A percentile compares a stretch with the other conserved stretches of the same genome.
phyloP scores from a whole-genome alignment of 2,888 invertebrate species.

The Fragum whitleyi region DNA sequence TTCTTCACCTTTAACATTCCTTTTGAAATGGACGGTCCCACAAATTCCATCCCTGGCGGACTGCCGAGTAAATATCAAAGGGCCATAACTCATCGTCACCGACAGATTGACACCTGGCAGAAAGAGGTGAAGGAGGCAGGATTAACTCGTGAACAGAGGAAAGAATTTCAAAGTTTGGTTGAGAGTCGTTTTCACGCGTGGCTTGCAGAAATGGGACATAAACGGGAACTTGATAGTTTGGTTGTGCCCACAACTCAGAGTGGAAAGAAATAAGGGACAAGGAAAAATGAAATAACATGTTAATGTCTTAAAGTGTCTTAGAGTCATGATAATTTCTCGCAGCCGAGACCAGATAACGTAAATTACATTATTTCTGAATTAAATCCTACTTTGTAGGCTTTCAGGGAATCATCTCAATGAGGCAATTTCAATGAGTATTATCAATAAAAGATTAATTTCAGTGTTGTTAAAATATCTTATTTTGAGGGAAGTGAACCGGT shows the following conservation, averaged over 20 bases:
- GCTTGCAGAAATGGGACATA: constrained; percentile 82
- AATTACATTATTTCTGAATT: too few relatives aligned
- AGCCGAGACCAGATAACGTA: too few relatives aligned
- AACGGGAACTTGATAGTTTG: constrained; percentile 82
- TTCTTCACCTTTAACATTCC: constrained; percentile 84
- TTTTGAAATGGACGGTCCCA: constrained; percentile 82
- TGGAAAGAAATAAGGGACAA: constrained; percentile 35
- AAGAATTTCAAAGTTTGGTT: constrained; percentile 83
- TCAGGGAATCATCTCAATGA: too few relatives aligned
- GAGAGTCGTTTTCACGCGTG: constrained; percentile 83
- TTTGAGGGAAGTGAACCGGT: too few relatives aligned
- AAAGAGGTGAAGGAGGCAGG: constrained; percentile 82
- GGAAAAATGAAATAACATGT: too few relatives aligned
- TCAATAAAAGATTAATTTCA: too few relatives aligned
- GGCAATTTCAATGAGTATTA: too few relatives aligned
- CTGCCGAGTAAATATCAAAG: constrained; percentile 81
- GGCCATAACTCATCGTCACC: constrained; percentile 77
- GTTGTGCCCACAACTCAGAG: constrained; percentile 66
- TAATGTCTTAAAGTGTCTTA: too few relatives aligned
- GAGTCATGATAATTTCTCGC: too few relatives aligned
- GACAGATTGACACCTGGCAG: constrained; percentile 83
- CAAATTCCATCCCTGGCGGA: constrained; percentile 80
- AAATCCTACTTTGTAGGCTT: too few relatives aligned
- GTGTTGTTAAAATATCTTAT: too few relatives aligned
- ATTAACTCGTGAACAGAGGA: constrained; percentile 80